phyloP scores from a whole-genome alignment of 2,888 invertebrate species.

The Adelphocoris suturalis region DNA sequence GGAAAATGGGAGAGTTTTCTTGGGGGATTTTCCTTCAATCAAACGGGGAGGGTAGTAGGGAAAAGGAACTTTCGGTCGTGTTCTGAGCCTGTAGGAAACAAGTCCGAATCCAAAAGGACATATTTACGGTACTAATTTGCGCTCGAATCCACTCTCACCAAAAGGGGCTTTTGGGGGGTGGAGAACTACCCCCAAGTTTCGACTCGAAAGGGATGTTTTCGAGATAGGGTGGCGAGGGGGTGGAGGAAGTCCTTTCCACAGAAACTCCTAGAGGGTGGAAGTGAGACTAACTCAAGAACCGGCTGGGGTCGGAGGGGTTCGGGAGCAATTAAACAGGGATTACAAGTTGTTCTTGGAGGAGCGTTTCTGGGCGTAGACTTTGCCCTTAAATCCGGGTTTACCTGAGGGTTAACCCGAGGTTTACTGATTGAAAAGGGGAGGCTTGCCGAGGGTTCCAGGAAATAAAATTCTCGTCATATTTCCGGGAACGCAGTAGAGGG shows the following conservation, averaged over 20 bases:
- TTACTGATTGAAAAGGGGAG: background rate
- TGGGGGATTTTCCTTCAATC: constrained; percentile 5
- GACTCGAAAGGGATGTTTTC: constrained; percentile 9
- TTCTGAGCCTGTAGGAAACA: background rate
- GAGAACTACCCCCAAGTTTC: constrained; percentile 1
- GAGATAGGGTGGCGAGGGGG: too few relatives aligned
- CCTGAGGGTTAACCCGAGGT: constrained; percentile 22
- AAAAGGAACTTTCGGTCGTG: background rate
- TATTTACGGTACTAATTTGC: constrained; percentile 44
- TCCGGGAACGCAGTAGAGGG: too few relatives aligned
- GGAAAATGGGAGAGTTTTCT: background rate
- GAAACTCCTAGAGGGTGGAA: background rate
- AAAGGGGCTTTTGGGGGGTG: background rate
- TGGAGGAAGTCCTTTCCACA: too few relatives aligned
- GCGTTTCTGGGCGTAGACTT: background rate
- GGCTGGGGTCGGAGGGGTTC: background rate
- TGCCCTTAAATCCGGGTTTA: constrained; percentile 17
- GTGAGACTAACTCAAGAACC: constrained; percentile 39
- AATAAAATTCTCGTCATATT: too few relatives aligned
- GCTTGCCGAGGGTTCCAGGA: background rate
- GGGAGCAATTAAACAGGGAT: constrained; percentile 37
- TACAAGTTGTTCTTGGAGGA: constrained; percentile 30
- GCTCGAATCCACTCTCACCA: background rate
- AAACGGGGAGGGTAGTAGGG: background rate
- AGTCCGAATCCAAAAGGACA: constrained; percentile 11